Base-by-base conservation (phyloP, 2,113 vertebrate genomes). In the Calyptomena viridis region DNA sequence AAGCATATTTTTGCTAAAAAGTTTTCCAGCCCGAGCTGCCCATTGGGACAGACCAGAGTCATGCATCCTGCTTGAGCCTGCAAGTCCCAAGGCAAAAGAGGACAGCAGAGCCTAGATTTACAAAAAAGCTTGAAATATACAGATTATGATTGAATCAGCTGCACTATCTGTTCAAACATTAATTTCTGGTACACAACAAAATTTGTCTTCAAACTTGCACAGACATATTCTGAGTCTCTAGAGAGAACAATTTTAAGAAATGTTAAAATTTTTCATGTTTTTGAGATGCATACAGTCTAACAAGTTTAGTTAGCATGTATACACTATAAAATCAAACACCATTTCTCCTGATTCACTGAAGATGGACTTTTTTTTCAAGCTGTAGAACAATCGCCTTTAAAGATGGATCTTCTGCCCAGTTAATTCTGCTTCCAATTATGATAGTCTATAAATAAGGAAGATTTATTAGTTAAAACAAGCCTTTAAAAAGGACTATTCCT, bases 381-480 rank as follows among this genome's bases (percentile, higher is more conserved):
- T 95, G 93, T 31, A 98, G 89, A 95, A 98, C 88, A 91, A 60
- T 9, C 42, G 72, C 87, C 76, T 88, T 98, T 59, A 98, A 88
- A 67, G 82, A 55, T 25, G 98, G 52, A 96, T 98, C 95, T 80
- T 97, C 84, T 75, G 97, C 98, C 98, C 98, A 98, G 79, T 98
- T 98, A 50, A 94, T 53, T 94, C 58, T 59, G 86, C 98, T 98
- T 79, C 91, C 98, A 85, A 96, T 53, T 87, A 98, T 90, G 52
- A 98, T 31, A 39, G 11, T 84, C 98, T 98, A 25, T 28, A 97
- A 97, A 77, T 69, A 68, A 96, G 53, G 76, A 40, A 87, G 9
- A 86, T 16, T 47, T 42, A 79, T 13, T 64, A 4, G 14, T 94
- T 93, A 68, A 64, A 94, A 87, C 33, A 71, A 56, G 5, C 4